A percentile compares a stretch with the other conserved stretches of the same genome.
These are phyloP conservation scores for Carassius gibelio DNA, from an alignment of 2,113 vertebrate species.

Conservation along the genomic window DNA sequence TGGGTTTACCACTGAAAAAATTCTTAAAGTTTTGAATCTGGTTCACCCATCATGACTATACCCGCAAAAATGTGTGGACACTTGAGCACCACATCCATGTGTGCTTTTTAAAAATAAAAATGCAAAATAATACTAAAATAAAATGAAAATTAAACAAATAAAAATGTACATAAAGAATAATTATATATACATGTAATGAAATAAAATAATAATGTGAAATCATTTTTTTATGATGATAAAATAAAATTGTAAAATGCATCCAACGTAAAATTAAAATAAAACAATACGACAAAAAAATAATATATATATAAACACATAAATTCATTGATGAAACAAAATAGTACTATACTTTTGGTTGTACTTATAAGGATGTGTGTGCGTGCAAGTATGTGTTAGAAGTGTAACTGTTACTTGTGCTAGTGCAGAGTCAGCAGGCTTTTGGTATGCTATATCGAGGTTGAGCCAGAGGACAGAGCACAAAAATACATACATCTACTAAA, in stretches of 20 bases:
- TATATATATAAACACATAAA: neutral
- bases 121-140: neutral
- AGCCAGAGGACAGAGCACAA: neutral
- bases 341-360: neutral
- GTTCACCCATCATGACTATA: neutral
- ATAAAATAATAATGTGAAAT: neutral
- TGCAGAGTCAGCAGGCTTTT: constrained; percentile 19
- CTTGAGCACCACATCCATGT: neutral
- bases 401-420: neutral
- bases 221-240: neutral
- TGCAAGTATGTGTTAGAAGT: neutral
- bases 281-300: neutral
- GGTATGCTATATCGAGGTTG: neutral
- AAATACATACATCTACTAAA: neutral
- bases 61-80: neutral
- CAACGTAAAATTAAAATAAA: neutral
- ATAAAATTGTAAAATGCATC: neutral
- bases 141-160: neutral
- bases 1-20: neutral
- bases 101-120: neutral
- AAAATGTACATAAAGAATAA: neutral
- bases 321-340: neutral
- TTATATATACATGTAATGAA: too few species aligned
- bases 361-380: neutral
- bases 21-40: neutral